phyloP scores from a whole-genome alignment of 1,140 invertebrate species.

The Portunus trituberculatus region DNA sequence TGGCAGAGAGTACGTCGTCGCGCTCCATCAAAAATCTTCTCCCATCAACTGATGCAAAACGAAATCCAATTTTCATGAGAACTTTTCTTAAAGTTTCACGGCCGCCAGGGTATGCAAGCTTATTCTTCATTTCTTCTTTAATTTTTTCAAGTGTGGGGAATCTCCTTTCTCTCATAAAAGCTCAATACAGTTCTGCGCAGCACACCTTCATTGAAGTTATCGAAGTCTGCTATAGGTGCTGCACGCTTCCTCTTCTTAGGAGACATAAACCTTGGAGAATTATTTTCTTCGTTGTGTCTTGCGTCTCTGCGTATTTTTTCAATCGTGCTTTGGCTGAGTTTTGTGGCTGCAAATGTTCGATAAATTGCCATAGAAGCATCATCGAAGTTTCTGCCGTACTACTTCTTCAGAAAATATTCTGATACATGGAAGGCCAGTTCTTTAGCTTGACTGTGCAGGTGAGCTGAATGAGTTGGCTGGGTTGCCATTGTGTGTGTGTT shows the following conservation, averaged over 20 bases:
- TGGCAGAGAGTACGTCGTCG: neutral
- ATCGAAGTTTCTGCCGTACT: neutral
- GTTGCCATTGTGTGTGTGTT: too few species aligned
- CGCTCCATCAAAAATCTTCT: slow-evolving; percentile 40
- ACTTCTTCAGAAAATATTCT: neutral
- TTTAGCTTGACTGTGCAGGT: neutral
- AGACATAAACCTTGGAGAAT: neutral
- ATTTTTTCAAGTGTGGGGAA: too few species aligned
- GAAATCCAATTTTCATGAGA: slow-evolving; percentile 30
- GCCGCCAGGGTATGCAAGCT: slow-evolving; percentile 14
- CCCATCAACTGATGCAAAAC: neutral
- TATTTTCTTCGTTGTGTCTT: neutral
- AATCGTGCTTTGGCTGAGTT: too few species aligned
- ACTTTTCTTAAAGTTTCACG: neutral
- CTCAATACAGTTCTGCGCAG: too few species aligned
- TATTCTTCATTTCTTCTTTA: too few species aligned
- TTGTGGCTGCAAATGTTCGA: too few species aligned
- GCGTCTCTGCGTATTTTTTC: slow-evolving; percentile 24
- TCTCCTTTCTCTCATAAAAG: too few species aligned
- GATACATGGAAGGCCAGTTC: neutral
- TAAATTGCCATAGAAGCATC: neutral
- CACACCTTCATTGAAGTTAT: slow-evolving; percentile 38
- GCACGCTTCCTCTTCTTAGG: neutral
- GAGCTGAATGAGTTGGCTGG: too few species aligned
- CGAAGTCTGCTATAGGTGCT: neutral